A percentile compares a stretch with the other conserved stretches of the same genome.
These are phyloP conservation scores for Apamea epomidion DNA, from an alignment of 2,888 invertebrate genomes.

Conservation along the genomic window DNA sequence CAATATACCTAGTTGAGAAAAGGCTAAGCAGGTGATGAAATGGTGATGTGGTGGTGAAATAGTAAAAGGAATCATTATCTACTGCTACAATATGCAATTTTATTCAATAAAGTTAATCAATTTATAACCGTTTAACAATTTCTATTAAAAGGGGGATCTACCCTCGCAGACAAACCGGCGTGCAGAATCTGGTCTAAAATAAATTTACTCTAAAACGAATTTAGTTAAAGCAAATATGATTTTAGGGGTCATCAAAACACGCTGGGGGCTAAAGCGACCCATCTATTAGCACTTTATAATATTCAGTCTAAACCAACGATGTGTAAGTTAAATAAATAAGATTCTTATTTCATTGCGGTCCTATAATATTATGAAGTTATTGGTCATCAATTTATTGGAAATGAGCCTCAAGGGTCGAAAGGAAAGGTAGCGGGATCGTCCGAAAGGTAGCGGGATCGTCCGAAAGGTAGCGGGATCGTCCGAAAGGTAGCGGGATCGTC, in stretches of 20 bases:
- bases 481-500: too few relatives aligned
- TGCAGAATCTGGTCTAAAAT: slow-evolving; percentile 42
- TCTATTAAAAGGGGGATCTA: not conserved
- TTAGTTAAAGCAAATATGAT: slow-evolving; percentile 70
- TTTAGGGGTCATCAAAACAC: slow-evolving; percentile 69
- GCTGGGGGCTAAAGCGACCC: slow-evolving; percentile 67
- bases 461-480: too few relatives aligned
- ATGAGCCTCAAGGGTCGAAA: slow-evolving; percentile 9
- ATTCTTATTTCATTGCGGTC: too few relatives aligned
- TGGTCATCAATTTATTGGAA: not conserved
- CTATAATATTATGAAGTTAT: slow-evolving; percentile 26
- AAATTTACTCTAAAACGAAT: slow-evolving; percentile 67
- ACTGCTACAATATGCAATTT: not conserved
- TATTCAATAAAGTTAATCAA: not conserved
- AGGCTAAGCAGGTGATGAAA: too few relatives aligned
- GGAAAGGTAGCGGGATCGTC: too few relatives aligned
- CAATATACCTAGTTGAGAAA: too few relatives aligned
- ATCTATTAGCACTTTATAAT: slow-evolving; percentile 53
- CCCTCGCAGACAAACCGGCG: slow-evolving; percentile 3
- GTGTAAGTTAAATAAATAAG: slow-evolving; percentile 34
- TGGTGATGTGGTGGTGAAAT: too few relatives aligned
- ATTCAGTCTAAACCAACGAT: slow-evolving; percentile 37
- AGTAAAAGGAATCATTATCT: not conserved
- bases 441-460: too few relatives aligned
- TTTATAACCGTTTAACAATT: not conserved